A percentile compares a stretch with the other conserved stretches of the same genome.
Evolutionary conservation across 2,113 vertebrate species (phyloP).

Genomic region (Phyllopteryx taeniolatus): DNA sequence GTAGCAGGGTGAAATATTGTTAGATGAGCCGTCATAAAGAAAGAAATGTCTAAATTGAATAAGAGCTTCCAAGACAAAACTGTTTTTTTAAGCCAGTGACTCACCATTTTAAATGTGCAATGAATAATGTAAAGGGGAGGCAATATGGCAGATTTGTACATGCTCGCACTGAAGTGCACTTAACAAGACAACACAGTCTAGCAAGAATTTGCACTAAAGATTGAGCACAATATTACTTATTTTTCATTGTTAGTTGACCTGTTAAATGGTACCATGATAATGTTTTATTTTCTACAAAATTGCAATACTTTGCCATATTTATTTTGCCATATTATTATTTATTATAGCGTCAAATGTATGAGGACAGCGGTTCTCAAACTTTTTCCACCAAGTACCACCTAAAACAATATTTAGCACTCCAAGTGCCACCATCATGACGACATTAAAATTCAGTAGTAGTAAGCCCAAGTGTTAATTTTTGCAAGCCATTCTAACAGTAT

Average conservation of each 20-base stretch:
- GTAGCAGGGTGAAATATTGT: neutral
- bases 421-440: no score
- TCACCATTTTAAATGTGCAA: constrained; percentile 23
- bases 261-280: neutral
- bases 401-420: no score
- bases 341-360: no score
- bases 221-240: neutral
- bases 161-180: constrained; percentile 6
- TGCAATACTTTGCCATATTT: no score
- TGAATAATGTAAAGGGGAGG: constrained; percentile 27
- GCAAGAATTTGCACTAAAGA: neutral
- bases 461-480: no score
- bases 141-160: constrained; percentile 14
- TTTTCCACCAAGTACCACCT: no score
- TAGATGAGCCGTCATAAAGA: neutral
- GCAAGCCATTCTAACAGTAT: no score
- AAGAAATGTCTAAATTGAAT: constrained; percentile 34
- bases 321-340: neutral
- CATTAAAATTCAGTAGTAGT: no score
- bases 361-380: no score
- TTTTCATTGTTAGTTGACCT: neutral
- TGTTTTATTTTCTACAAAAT: neutral
- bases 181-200: constrained; percentile 17
- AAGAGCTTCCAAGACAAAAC: constrained; percentile 38
- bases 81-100: constrained; percentile 3